phyloP scores from a whole-genome alignment of 2,113 vertebrate genomes.

The Phyllostomus hastatus region DNA sequence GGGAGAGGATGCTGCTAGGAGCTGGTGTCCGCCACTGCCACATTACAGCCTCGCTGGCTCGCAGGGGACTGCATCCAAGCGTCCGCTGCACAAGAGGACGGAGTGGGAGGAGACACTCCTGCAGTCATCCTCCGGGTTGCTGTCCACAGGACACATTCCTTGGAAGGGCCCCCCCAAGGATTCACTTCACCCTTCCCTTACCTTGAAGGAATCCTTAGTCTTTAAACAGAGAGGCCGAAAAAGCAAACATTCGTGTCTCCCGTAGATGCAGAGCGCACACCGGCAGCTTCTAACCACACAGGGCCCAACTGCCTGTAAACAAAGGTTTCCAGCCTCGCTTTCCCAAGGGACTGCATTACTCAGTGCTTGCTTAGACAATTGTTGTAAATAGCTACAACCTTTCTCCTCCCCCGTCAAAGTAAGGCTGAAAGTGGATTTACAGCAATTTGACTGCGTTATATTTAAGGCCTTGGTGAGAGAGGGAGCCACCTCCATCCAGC shows the following conservation, averaged over 20 bases:
- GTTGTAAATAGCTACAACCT: not conserved
- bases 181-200: not conserved
- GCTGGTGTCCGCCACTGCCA: not conserved
- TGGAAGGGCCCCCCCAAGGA: not conserved
- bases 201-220: not conserved
- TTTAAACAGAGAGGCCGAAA: not conserved
- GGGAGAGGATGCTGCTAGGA: constrained; percentile 28
- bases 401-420: not conserved
- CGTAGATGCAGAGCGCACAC: not conserved
- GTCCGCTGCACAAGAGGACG: accelerated
- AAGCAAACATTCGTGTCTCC: not conserved
- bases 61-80: not conserved
- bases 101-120: not conserved
- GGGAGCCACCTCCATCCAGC: not conserved
- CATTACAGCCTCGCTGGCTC: not conserved
- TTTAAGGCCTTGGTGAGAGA: not conserved
- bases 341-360: not conserved
- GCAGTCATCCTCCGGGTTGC: not conserved
- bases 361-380: not conserved
- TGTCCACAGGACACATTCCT: not conserved
- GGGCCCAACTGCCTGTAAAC: not conserved
- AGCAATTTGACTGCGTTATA: not conserved
- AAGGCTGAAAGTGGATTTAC: not conserved
- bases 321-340: not conserved
- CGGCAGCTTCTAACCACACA: not conserved